Evolutionary conservation across 2,797 vertebrate species (phyloP), one percentile per base, ranked within the genome.

Genomic region (Hippopotamyrus pictus): DNA sequence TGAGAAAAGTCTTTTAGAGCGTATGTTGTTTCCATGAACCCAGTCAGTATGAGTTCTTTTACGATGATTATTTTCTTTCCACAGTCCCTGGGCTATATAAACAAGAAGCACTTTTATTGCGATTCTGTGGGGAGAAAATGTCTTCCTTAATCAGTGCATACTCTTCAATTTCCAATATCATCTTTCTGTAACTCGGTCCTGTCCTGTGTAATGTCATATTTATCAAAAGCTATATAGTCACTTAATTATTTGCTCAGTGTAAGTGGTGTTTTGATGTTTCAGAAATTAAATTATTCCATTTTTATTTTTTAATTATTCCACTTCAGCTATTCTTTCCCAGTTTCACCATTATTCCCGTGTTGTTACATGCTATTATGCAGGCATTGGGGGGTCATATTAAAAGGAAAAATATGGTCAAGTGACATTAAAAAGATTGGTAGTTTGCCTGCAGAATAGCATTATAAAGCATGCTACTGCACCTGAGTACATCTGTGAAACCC

Each of bases 21-120:
- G 5, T 33, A 19, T 41, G 33, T 33, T 57, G 29, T 41, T 89
- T 33, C 59, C 41, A 25, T 65, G 79, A 65, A 14, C 82, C 87
- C 53, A 89, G 50, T 46, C 22, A 4, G 1, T 86, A 79, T 41
- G 53, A 84, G 88, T 88, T 91, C 79, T 51, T 50, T 87, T 89
- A 89, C 87, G 89, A 90, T 88, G 87, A 90, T 46, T 46, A 86
- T 51, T 41, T 65, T 57, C 53, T 12, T 54, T 19, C 14, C 41
- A 25, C 14, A 89, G 84, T 90, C 85, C 88, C 22, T 0, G 3
- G 5, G 88, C 90, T 89, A 83, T 9, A 46, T 83, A 46, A 46
- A 51, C 19, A 86, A 53, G 22, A 46, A 12, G 17, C 9, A 51
- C 46, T 22, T 50, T 84, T 46, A 84, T 46, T 84, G 82, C 1